Evolutionary conservation across 2,888 invertebrate species (phyloP), one percentile per base, ranked within the genome.

Genomic region (Acrocera orbiculus): DNA sequence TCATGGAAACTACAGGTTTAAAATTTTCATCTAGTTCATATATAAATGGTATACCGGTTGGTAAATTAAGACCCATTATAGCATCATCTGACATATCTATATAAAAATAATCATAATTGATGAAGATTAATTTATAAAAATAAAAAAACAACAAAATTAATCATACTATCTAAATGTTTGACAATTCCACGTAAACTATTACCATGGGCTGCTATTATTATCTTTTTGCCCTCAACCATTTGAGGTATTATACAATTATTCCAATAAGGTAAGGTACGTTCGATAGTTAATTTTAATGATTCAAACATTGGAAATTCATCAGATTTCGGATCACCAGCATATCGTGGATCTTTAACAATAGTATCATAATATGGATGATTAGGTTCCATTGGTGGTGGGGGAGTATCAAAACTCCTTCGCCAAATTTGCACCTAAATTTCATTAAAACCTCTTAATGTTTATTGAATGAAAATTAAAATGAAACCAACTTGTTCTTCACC

Each of bases 181-280:
- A 87, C 83, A 48, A 87, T 81, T 45, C 85, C 86, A 49, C 86
- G 66, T 35, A 87, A 67, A 54, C 83, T 85, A 62, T 86, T 87
- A 35, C 86, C 86, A 50, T 87, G 87, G 23, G 86, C 86, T 16
- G 81, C 86, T 50, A 87, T 81, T 31, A 87, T 70, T 40, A 87
- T 76, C 31, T 62, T 71, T 54, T 85, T 85, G 43, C 83, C 85
- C 45, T 69, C 78, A 51, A 79, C 81, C 42, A 87, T 69, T 64
- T 86, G 69, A 39, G 66, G 58, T 60, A 54, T 50, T 63, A 95
- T 77, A 25, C 73, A 69, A 52, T 86, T 66, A 60, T 89, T 83
- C 79, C 90, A 92, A 55, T 80, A 92, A 2, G 90, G 90, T 48
- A 85, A 62, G 10, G 83, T 83, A 37, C 87, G 69, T 41, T 71